Percentiles rank a stretch among this genome's conserved stretches.
These are phyloP conservation scores for Enteromius viviparus DNA, from an alignment of 2,797 vertebrate genomes.

Conservation along the genomic window DNA sequence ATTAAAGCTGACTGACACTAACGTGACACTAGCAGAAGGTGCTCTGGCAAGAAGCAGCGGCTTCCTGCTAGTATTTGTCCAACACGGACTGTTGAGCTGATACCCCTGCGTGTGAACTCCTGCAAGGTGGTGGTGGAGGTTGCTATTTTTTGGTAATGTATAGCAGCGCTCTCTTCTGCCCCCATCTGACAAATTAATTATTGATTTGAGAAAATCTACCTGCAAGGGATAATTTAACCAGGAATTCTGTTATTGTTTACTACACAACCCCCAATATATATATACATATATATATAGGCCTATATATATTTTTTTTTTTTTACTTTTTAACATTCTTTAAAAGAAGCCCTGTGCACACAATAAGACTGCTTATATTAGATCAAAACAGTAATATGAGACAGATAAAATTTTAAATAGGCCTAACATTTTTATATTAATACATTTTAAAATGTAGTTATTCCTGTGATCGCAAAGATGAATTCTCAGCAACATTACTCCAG, in stretches of 20 bases:
- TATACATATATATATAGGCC: too few relatives aligned
- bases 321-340: neutral
- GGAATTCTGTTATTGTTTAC: neutral
- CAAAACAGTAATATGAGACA: neutral
- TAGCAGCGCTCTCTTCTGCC: slow-evolving; percentile 2
- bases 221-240: neutral
- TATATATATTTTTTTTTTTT: too few relatives aligned
- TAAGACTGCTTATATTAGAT: neutral
- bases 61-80: slow-evolving; percentile 51
- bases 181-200: slow-evolving; percentile 14
- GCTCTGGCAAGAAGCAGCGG: slow-evolving; percentile 44
- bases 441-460: neutral
- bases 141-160: slow-evolving; percentile 31
- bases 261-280: neutral
- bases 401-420: neutral
- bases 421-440: neutral
- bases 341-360: neutral
- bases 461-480: neutral
- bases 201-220: neutral
- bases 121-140: slow-evolving; percentile 1
- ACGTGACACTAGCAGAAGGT: slow-evolving; percentile 53
- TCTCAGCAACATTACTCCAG: neutral
- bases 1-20: slow-evolving; percentile 61
- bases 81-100: slow-evolving; percentile 42
- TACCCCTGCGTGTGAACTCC: slow-evolving; percentile 31